Evolutionary conservation across 2,797 vertebrate genomes (phyloP).

Genomic region (Enoplosus armatus): DNA sequence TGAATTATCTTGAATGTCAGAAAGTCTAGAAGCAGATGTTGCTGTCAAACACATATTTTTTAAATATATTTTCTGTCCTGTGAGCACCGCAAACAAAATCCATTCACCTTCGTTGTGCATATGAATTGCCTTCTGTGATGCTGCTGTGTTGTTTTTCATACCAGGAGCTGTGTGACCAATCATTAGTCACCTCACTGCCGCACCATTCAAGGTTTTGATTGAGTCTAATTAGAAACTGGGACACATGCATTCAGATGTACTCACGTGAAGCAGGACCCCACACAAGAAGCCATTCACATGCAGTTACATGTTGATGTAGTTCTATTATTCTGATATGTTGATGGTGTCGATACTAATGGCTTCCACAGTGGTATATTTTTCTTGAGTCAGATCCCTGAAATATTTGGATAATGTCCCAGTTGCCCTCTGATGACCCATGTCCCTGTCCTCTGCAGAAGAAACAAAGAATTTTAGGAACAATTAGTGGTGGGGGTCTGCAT

Average conservation of each 20-base stretch:
- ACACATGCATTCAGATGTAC: slow-evolving; percentile 47
- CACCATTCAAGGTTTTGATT: slow-evolving; percentile 31
- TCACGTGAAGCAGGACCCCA: slow-evolving; percentile 58
- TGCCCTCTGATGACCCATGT: slow-evolving; percentile 53
- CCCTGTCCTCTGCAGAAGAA: slow-evolving; percentile 44
- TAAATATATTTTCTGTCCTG: too few species aligned
- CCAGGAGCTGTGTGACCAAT: slow-evolving; percentile 13
- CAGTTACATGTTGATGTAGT: slow-evolving; percentile 7
- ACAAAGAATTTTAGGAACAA: slow-evolving; percentile 71
- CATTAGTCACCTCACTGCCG: slow-evolving; percentile 47
- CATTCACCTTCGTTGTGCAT: too few species aligned
- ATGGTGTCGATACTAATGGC: slow-evolving; percentile 5
- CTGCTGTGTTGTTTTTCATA: slow-evolving; percentile 37
- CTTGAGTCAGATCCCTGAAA: slow-evolving; percentile 48
- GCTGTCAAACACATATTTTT: too few species aligned
- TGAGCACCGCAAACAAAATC: too few species aligned
- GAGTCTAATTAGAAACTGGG: slow-evolving; percentile 51
- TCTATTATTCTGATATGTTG: slow-evolving; percentile 41
- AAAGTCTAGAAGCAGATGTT: too few species aligned
- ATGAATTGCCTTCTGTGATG: slow-evolving; percentile 38
- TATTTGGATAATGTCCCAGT: slow-evolving; percentile 52
- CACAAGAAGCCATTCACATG: slow-evolving; percentile 38
- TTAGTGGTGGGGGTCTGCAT: slow-evolving; percentile 65
- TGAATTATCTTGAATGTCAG: background rate
- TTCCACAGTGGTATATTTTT: slow-evolving; percentile 42